Base-by-base conservation (phyloP, 2,888 invertebrate species). In the Colletes collaris region DNA sequence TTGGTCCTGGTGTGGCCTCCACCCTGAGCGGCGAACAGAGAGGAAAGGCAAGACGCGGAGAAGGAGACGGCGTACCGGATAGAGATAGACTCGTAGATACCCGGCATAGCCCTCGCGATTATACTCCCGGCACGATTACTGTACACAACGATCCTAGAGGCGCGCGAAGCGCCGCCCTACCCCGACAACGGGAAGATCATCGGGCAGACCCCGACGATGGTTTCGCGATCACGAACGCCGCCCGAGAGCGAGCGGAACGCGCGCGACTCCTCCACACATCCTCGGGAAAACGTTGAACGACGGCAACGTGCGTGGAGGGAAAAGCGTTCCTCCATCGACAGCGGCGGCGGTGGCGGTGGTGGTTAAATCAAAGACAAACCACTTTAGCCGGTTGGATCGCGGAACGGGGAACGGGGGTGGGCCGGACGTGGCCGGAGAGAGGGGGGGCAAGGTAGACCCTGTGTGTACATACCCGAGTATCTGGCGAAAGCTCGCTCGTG, bases 301-400 rank as follows among this genome's bases (percentile, higher is more conserved):
- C 64, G 67, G 60, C 27, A 73, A 78, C 74, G 81, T 71, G 83
- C 75, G 78, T 71, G 72, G 72, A 77, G 86, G 82, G 78, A 86
- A 84, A 81, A 78, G 75, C 71, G 73, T 81, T 82, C 74, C 84
- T 82, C 85, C 76, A 82, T 82, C 83, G 78, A 70, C 77, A 27
- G 62, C 60, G 68, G 79, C 67, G 74, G 82, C 71, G 83, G 84
- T 76, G 85, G 85, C 81, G 88, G 88, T 83, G 88, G 87, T 89
- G 87, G 90, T 90, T 92, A 92, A 92, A 92, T 92, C 92, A 92
- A 92, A 92, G 92, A 91, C 91, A 92, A 92, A 92, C 92, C 91
- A 92, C 92, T 92, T 92, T 90, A 90, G 88, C 88, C 88, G 87
- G 89, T 88, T 89, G 87, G 89, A 90, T 90, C 82, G 90, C 76